Evolutionary conservation across 1,140 invertebrate genomes (phyloP).

Genomic region (Oryctes rhinoceros): DNA sequence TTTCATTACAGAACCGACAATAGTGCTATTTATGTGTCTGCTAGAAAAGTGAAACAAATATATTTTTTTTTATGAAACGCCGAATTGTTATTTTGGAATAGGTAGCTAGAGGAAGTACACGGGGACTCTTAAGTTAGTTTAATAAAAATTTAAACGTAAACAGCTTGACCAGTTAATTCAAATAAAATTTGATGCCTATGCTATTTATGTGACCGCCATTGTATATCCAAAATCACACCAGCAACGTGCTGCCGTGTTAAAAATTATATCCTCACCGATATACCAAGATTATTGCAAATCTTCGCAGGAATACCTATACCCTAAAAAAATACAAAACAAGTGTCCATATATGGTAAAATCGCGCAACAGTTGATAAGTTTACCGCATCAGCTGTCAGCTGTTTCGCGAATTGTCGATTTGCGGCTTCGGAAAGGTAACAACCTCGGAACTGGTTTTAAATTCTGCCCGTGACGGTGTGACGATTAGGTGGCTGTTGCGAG

Average conservation of each 20-base stretch:
- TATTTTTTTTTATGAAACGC: no score
- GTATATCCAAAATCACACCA: not conserved
- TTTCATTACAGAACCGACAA: no score
- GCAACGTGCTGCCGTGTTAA: not conserved
- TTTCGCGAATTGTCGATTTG: constrained; percentile 18
- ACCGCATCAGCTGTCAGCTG: constrained; percentile 16
- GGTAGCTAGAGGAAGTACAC: no score
- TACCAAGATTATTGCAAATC: constrained; percentile 18
- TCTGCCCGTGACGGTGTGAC: not conserved
- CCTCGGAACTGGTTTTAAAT: not conserved
- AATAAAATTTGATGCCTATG: no score
- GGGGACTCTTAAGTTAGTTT: no score
- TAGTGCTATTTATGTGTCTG: no score
- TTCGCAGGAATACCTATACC: constrained; percentile 3
- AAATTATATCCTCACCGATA: not conserved
- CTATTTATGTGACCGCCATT: no score
- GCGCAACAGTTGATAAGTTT: constrained; percentile 31
- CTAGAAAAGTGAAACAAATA: no score
- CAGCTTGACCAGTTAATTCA: no score
- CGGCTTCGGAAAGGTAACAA: not conserved
- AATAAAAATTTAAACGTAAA: no score
- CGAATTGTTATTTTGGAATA: no score
- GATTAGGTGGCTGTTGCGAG: not conserved
- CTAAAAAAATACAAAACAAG: constrained; percentile 30
- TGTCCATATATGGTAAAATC: constrained; percentile 30